These are phyloP conservation scores for Desoria tigrina DNA, from an alignment of 2,888 invertebrate genomes.

Conservation along the genomic window DNA sequence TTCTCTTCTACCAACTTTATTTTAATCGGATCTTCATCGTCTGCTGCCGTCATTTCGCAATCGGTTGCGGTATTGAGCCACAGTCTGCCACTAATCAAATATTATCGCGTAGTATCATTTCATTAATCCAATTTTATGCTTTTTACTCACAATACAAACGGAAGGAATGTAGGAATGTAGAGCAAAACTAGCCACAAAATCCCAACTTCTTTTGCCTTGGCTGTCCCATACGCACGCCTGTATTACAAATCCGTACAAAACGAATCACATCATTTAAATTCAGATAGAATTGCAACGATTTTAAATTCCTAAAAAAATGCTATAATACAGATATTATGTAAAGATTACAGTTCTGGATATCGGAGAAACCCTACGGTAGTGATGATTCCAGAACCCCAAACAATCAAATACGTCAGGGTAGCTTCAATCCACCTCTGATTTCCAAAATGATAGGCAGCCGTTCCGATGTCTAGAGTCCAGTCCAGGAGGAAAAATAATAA, in stretches of 20 bases:
- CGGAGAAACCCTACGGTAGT: slow-evolving; percentile 8
- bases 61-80: not conserved
- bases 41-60: not conserved
- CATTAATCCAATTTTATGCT: too few species aligned
- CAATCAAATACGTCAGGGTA: slow-evolving; percentile 9
- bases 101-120: not conserved
- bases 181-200: not conserved
- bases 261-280: slow-evolving; percentile 6
- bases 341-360: slow-evolving; percentile 9
- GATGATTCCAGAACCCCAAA: not conserved
- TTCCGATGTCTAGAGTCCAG: slow-evolving; percentile 12
- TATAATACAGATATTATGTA: too few species aligned
- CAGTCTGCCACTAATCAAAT: not conserved
- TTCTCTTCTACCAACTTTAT: not conserved
- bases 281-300: too few species aligned
- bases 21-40: too few species aligned
- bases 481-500: not conserved
- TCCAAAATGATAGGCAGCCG: not conserved
- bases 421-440: not conserved
- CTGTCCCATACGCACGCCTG: not conserved
- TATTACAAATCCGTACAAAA: slow-evolving; percentile 5
- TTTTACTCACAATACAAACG: slow-evolving; percentile 4
- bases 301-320: slow-evolving; percentile 1
- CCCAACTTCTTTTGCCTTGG: slow-evolving; percentile 7
- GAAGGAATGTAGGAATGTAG: slow-evolving; percentile 14